A percentile compares a stretch with the other conserved stretches of the same genome.
Conservation (phyloP, 2,113 vertebrate species). For the Opisthocomus hoazin region DNA sequence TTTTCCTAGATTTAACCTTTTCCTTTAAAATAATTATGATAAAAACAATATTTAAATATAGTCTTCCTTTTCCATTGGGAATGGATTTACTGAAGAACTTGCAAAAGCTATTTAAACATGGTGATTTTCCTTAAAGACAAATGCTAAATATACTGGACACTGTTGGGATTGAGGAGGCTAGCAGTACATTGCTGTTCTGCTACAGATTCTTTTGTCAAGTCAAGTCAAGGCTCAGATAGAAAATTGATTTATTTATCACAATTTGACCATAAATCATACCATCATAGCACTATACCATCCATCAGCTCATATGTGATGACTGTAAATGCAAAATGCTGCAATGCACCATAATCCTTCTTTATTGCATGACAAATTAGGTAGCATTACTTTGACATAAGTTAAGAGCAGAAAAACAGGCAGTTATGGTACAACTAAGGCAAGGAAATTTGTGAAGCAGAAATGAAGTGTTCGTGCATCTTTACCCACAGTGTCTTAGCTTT, state of each 20-base stretch:
- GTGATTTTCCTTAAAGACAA: neutral
- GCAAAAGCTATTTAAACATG: neutral
- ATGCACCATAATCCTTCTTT: neutral
- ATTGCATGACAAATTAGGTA: neutral
- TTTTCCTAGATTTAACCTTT: neutral
- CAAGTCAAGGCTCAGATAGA: neutral
- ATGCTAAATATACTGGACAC: neutral
- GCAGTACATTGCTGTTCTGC: neutral
- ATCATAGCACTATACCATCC: neutral
- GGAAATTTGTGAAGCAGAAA: neutral
- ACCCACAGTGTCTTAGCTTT: neutral
- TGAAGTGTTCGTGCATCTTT: neutral
- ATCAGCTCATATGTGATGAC: neutral
- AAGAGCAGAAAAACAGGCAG: neutral
- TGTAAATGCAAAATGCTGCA: neutral
- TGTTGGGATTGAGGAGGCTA: neutral
- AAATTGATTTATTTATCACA: neutral
- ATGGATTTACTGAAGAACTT: neutral
- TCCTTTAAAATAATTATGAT: neutral
- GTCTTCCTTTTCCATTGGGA: neutral
- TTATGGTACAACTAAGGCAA: neutral
- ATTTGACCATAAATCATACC: neutral
- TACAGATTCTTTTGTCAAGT: neutral
- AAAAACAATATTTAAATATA: neutral
- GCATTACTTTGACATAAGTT: neutral